Evolutionary conservation across 2,113 vertebrate genomes (phyloP).

Genomic region (Tachysurus vachellii): DNA sequence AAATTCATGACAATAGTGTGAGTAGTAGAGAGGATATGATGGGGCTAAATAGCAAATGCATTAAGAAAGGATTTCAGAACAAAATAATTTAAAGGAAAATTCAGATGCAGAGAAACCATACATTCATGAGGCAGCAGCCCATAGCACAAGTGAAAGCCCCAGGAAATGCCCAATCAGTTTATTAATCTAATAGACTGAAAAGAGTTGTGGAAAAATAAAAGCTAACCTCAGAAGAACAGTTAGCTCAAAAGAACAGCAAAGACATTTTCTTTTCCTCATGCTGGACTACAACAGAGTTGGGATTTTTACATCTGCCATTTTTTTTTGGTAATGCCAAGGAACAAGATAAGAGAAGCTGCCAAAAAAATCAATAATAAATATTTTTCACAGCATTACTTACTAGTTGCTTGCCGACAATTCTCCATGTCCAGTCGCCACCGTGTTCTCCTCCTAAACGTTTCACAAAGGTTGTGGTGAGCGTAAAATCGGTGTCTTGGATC

Average conservation of each 20-base stretch:
- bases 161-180: background rate
- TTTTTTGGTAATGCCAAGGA: background rate
- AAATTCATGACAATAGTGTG: background rate
- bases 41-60: background rate
- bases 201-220: background rate
- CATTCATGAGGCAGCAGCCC: background rate
- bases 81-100: background rate
- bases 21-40: background rate
- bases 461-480: slow-evolving; percentile 86
- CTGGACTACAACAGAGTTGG: background rate
- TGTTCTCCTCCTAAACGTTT: slow-evolving; percentile 85
- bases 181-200: background rate
- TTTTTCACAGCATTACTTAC: slow-evolving; percentile 62
- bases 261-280: background rate
- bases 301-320: background rate
- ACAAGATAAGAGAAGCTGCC: background rate
- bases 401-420: slow-evolving; percentile 81
- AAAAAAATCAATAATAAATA: background rate
- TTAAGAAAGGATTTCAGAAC: background rate
- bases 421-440: slow-evolving; percentile 96
- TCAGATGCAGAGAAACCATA: background rate
- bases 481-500: slow-evolving; percentile 79
- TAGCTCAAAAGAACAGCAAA: no score
- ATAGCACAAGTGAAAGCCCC: background rate
- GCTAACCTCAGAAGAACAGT: background rate